These are phyloP conservation scores for Capricornis sumatraensis DNA, from an alignment of 2,113 vertebrate species.

Conservation along the genomic window DNA sequence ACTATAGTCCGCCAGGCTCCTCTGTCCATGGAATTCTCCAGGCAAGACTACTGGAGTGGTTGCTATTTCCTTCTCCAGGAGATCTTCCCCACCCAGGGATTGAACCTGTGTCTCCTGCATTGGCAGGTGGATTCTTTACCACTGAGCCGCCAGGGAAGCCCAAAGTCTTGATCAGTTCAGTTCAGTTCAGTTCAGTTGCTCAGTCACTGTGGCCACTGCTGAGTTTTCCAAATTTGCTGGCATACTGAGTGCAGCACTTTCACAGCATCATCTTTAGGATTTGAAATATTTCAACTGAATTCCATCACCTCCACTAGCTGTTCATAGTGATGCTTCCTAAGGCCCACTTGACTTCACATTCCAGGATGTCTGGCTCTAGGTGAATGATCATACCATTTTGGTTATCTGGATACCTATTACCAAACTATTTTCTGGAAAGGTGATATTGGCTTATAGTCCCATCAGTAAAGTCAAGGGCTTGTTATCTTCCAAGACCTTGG, in stretches of 20 bases:
- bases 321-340: neutral
- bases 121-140: neutral
- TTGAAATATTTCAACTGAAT: neutral
- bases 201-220: neutral
- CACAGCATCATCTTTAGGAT: neutral
- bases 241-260: neutral
- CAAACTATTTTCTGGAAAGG: conserved; percentile 4
- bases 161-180: neutral
- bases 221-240: neutral
- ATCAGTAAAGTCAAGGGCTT: neutral
- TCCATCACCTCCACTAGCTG: neutral
- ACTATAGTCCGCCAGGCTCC: neutral
- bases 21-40: neutral
- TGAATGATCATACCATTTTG: neutral
- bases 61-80: neutral
- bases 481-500: neutral
- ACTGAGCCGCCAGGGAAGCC: neutral
- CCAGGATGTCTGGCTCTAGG: neutral
- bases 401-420: neutral
- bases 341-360: neutral
- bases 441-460: neutral
- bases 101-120: neutral
- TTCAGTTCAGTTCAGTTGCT: neutral
- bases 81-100: neutral
- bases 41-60: neutral